A percentile compares a stretch with the other conserved stretches of the same genome.
Evolutionary conservation across 37 sponge, comb jelly and placozoan species (phyloP).

Genomic region (Dysidea cf. avara): DNA sequence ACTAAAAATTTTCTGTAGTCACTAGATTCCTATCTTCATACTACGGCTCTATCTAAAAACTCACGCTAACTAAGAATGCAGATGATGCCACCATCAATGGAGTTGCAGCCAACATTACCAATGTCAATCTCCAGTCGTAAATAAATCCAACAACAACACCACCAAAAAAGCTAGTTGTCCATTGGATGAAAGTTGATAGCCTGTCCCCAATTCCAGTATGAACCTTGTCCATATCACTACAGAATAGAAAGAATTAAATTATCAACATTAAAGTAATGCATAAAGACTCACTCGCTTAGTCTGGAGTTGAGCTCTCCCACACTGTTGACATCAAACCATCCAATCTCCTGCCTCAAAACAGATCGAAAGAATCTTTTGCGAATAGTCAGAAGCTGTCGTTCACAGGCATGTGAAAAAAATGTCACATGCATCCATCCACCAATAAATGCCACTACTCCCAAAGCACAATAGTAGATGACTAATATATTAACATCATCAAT

Average conservation of each 20-base stretch:
- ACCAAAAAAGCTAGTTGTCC: constrained; percentile 27
- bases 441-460: constrained; percentile 25
- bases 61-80: constrained; percentile 1
- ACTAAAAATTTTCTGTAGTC: background rate
- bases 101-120: constrained; percentile 29
- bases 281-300: constrained; percentile 54
- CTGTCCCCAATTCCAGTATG: constrained; percentile 55
- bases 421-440: constrained; percentile 31
- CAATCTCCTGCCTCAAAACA: constrained; percentile 75
- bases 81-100: constrained; percentile 34
- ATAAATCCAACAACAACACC: constrained; percentile 33
- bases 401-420: constrained; percentile 30
- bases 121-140: constrained; percentile 27
- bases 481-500: too few relatives aligned
- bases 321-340: constrained; percentile 82
- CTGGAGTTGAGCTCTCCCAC: constrained; percentile 86
- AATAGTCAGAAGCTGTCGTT: constrained; percentile 29
- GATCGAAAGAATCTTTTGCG: constrained; percentile 15
- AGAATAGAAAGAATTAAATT: background rate
- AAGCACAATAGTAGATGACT: too few relatives aligned
- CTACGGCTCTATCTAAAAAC: background rate
- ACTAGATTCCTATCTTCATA: background rate
- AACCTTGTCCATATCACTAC: constrained; percentile 49
- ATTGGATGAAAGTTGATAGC: constrained; percentile 25
- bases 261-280: too few relatives aligned